These are phyloP conservation scores for Aplodontia rufa DNA, from an alignment of 2,113 vertebrate genomes.

Conservation along the genomic window DNA sequence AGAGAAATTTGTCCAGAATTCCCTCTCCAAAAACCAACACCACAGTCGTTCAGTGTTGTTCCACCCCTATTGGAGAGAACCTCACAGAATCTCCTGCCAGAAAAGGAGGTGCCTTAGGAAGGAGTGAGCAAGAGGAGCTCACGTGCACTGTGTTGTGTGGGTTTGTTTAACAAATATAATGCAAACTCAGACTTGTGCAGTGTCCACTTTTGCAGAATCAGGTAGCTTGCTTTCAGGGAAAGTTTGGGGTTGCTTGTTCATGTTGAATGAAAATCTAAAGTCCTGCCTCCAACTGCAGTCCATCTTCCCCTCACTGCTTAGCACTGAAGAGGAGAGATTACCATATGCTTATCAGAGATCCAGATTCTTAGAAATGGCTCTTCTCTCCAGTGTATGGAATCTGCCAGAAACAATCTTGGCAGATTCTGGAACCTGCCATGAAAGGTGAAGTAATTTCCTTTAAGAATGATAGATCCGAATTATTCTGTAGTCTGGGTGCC, in stretches of 20 bases:
- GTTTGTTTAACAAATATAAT: not conserved
- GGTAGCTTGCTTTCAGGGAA: not conserved
- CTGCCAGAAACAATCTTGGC: not conserved
- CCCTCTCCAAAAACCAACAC: not conserved
- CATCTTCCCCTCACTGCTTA: not conserved
- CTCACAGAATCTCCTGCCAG: not conserved
- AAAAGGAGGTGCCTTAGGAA: slow-evolving; percentile 12
- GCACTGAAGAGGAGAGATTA: not conserved
- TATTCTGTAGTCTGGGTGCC: not conserved
- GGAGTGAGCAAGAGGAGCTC: not conserved
- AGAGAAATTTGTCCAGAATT: not conserved
- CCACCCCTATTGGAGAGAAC: not conserved
- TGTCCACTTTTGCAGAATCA: not conserved
- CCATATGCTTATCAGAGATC: not conserved
- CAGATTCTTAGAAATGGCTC: not conserved
- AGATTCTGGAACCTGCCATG: not conserved
- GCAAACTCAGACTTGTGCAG: not conserved
- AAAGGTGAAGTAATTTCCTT: slow-evolving; percentile 11
- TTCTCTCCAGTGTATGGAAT: not conserved
- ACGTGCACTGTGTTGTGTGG: not conserved
- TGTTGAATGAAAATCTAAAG: slow-evolving; percentile 15
- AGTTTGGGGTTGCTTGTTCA: not conserved
- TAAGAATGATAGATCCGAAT: not conserved
- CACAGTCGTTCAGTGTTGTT: not conserved
- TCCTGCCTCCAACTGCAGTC: not conserved